These are phyloP conservation scores for Condylura cristata DNA, from an alignment of 2,113 vertebrate species.

Conservation along the genomic window DNA sequence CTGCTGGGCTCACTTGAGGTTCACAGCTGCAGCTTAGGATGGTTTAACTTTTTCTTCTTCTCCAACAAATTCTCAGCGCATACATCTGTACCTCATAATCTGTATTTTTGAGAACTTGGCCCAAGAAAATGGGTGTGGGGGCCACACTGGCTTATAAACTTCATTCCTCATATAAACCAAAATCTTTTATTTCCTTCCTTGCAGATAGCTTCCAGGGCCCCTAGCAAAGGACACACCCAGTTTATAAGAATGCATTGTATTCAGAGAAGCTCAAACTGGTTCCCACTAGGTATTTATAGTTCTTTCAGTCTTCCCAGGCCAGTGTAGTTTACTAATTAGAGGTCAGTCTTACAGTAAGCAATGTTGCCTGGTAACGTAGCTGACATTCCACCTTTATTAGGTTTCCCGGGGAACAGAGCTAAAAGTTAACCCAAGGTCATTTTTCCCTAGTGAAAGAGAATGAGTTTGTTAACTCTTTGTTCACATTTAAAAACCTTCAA, in stretches of 20 bases:
- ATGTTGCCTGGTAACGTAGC: slow-evolving; percentile 63
- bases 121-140: not conserved
- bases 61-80: not conserved
- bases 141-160: not conserved
- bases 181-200: not conserved
- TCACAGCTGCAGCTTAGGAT: not conserved
- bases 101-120: not conserved
- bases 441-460: slow-evolving; percentile 31
- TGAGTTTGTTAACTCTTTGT: slow-evolving; percentile 37
- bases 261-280: not conserved
- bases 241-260: not conserved
- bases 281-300: not conserved
- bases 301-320: not conserved
- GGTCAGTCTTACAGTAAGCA: slow-evolving; percentile 62
- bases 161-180: not conserved
- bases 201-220: not conserved
- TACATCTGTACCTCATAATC: not conserved
- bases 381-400: slow-evolving; percentile 56
- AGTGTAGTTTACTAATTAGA: slow-evolving; percentile 56
- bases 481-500: not conserved
- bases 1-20: not conserved
- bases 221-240: not conserved
- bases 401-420: slow-evolving; percentile 73
- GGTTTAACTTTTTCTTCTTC: not conserved
- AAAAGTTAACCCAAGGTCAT: slow-evolving; percentile 54